Percentiles rank a stretch among this genome's conserved stretches.
These are phyloP conservation scores for Equus przewalskii DNA, from an alignment of 2,113 vertebrate species.

Conservation along the genomic window DNA sequence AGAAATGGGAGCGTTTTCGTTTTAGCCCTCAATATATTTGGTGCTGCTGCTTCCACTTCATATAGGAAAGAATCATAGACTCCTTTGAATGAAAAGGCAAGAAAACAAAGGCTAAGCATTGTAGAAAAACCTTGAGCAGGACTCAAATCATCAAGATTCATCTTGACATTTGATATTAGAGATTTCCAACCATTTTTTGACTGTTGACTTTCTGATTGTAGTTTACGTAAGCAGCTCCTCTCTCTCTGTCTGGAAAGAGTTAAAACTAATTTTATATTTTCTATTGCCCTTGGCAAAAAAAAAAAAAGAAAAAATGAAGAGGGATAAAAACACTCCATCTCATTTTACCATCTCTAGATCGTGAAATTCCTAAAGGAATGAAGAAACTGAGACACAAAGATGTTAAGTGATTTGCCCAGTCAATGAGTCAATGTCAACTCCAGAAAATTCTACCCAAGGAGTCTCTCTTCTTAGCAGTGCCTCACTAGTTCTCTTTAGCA, in stretches of 20 bases:
- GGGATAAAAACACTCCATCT: background rate
- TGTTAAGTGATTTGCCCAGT: background rate
- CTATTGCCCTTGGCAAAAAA: background rate
- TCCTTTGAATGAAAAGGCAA: background rate
- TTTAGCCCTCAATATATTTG: background rate
- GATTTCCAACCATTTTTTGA: background rate
- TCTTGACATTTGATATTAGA: background rate
- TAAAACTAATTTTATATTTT: constrained; percentile 38
- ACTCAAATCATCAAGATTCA: background rate
- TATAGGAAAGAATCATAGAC: background rate
- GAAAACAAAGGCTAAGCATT: background rate
- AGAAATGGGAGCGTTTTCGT: background rate
- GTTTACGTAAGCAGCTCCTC: background rate
- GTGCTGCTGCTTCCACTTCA: background rate
- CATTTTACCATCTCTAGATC: background rate
- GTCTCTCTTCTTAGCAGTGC: background rate
- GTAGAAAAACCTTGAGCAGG: background rate
- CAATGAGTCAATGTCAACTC: background rate
- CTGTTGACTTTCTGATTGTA: background rate
- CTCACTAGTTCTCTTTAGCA: background rate
- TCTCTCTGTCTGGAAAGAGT: background rate
- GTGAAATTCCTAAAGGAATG: constrained; percentile 27
- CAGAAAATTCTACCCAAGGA: constrained; percentile 50
- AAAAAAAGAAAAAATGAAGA: background rate
- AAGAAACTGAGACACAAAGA: constrained; percentile 24